phyloP scores from a whole-genome alignment of 2,888 invertebrate genomes.

The Ptychoptera contaminata region DNA sequence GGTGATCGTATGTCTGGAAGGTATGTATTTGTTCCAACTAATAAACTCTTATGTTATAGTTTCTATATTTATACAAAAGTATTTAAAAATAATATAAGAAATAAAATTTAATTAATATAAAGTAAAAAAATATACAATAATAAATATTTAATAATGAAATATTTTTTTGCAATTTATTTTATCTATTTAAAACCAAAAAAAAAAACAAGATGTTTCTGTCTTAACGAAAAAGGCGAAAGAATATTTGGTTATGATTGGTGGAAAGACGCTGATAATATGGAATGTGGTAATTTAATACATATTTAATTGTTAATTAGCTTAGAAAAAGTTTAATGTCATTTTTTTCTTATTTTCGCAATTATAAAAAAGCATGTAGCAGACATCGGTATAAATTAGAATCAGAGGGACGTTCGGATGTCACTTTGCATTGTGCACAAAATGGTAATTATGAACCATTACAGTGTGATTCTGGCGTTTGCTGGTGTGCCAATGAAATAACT shows the following conservation, averaged over 20 bases:
- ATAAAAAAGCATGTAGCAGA: constrained; percentile 41
- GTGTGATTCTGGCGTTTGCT: constrained; percentile 49
- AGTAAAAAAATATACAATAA: neutral
- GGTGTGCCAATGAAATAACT: constrained; percentile 46
- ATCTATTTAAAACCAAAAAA: too few relatives aligned
- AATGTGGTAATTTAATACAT: constrained; percentile 41
- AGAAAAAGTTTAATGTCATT: too few relatives aligned
- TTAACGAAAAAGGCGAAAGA: constrained; percentile 34
- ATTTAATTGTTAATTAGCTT: neutral
- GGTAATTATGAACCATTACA: constrained; percentile 55
- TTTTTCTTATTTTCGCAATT: too few relatives aligned
- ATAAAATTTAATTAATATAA: neutral
- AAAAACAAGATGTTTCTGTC: constrained; percentile 45
- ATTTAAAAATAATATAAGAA: neutral
- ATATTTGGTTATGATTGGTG: constrained; percentile 36
- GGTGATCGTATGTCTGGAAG: constrained; percentile 43
- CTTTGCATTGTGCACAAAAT: constrained; percentile 44
- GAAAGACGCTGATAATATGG: constrained; percentile 40
- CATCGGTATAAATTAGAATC: constrained; percentile 36
- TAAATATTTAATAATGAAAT: neutral
- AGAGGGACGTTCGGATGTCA: constrained; percentile 29
- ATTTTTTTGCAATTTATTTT: constrained; percentile 10
- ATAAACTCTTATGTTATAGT: neutral
- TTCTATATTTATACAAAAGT: neutral
- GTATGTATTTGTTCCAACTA: constrained; percentile 21